Base-by-base conservation (phyloP, 2,888 invertebrate species). In the Caradrina kadenii region DNA sequence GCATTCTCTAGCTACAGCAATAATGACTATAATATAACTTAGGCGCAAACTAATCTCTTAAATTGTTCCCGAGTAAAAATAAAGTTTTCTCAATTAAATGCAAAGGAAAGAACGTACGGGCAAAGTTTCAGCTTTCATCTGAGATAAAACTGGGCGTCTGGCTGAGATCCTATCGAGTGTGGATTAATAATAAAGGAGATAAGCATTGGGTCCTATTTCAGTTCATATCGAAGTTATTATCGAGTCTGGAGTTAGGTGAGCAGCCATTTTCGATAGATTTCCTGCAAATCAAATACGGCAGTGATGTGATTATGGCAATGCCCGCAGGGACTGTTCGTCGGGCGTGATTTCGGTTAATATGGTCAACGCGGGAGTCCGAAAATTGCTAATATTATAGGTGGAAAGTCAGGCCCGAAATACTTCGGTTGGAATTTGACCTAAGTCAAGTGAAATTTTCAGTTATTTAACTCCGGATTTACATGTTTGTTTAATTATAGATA, bases 11-110 rank as follows among this genome's bases (percentile, higher is more conserved):
- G 19, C 63, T 68, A 53, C 58, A 68, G 75, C 74, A 76, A 81
- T 66, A 69, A 69, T 71, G 73, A 56, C 73, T 63, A 22, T 53
- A 67, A 76, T 63, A 22, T 68, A 67, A 77, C 69, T 73, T 77
- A 80, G 67, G 67, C 69, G 73, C 82, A 79, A 88, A 82, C 86
- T 89, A 91, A 91, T 90, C 89, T 88, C 84, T 88, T 85, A 82
- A 89, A 90, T 87, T 89, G 87, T 83, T 86, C 86, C 74, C 71
- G 76, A 85, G 87, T 88, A 90, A 91, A 93, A 93, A 90, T 83
- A 85, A 91, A 93, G 89, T 92, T 93, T 92, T 89, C 90, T 88
- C 92, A 91, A 93, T 94, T 92, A 92, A 91, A 91, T 91, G 91
- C 89, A 88, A 84, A 82, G 67, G 88, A 90, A 91, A 89, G 91